A percentile compares a stretch with the other conserved stretches of the same genome.
Evolutionary conservation across 2,113 vertebrate species (phyloP).

Genomic region (Phylloscopus trochiloides): DNA sequence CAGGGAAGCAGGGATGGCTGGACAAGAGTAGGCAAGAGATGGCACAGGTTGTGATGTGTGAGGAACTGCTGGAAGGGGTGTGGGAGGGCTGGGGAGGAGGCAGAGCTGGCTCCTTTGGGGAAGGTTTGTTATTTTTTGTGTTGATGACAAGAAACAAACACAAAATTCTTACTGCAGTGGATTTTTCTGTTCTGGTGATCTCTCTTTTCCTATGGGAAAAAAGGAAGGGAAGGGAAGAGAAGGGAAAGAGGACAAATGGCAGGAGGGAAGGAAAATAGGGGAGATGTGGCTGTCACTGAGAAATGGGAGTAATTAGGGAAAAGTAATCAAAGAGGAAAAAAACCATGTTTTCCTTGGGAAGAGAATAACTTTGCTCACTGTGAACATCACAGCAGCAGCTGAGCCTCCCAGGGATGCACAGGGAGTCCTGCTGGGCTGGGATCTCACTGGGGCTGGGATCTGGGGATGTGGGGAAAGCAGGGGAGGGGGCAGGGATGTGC

Average conservation of each 20-base stretch:
- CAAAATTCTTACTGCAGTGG: neutral
- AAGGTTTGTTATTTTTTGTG: neutral
- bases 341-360: neutral
- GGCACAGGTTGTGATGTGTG: neutral
- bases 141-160: neutral
- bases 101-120: neutral
- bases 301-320: neutral
- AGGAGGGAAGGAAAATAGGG: neutral
- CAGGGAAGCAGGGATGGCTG: neutral
- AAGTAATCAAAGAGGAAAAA: neutral
- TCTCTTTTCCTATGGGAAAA: neutral
- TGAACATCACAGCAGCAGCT: neutral
- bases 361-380: neutral
- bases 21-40: neutral
- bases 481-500: neutral
- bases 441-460: neutral
- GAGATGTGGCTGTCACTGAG: neutral
- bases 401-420: neutral
- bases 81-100: neutral
- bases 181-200: neutral
- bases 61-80: fast-evolving
- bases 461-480: neutral
- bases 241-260: neutral
- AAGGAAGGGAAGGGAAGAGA: neutral
- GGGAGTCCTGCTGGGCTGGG: neutral